Evolutionary conservation across 2,888 invertebrate genomes (phyloP), one percentile per base, ranked within the genome.

Genomic region (Lithophane semibrunnea): DNA sequence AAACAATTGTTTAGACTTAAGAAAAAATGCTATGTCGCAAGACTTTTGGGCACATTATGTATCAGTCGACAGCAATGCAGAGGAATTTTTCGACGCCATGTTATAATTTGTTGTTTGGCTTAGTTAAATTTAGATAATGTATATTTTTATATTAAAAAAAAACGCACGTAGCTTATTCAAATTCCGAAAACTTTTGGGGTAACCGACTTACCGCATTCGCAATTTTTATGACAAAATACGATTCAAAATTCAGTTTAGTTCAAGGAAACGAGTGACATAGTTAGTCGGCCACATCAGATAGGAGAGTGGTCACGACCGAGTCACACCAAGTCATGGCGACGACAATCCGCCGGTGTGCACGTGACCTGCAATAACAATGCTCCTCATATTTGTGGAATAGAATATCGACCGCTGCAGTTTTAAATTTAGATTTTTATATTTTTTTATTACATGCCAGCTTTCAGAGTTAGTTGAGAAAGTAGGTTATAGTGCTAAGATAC

Each of bases 231-330:
- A 66, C 66, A 64, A 44, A 68, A n/a, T 16, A 58, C 54, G 47
- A n/a, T 64, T 71, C 42, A 18, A 77, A 79, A 74, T 63, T 74
- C 60, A n/a, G 63, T 68, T 21, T 10, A 63, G 52, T 80, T 86
- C 75, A 71, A 77, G 78, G 73, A 82, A 82, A 81, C 47, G 29
- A 64, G 44, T 18, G 78, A 60, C 74, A 72, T 72, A n/a, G 63
- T 71, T 37, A 60, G 73, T 64, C 74, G 58, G 54, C 52, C 49
- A 75, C 86, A 88, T 90, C 88, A 84, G 91, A 92, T 91, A 86
- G 80, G 63, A 77, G 58, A 79, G 73, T 83, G 86, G 89, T 92
- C 92, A 92, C 90, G 91, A 88, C 75, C 76, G 91, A 88, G 90
- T 86, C 88, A 82, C 68, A 86, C 73, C 73, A 90, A 88, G 90